Evolutionary conservation across 2,113 vertebrate genomes (phyloP).

Genomic region (Azemiops feae): DNA sequence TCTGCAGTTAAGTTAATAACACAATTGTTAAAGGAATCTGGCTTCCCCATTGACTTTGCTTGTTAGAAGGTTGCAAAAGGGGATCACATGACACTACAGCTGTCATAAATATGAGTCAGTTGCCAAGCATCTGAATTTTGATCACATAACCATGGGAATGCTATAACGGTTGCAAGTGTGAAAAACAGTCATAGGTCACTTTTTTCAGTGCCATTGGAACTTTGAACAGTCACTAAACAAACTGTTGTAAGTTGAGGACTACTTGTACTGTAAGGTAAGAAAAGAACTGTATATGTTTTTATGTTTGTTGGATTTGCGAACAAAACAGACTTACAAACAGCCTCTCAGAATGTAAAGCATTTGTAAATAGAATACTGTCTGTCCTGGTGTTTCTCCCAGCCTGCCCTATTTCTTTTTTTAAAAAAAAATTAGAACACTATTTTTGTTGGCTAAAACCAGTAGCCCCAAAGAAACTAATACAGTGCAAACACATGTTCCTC

Average conservation of each 20-base stretch:
- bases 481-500: conserved; percentile 5
- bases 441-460: not conserved
- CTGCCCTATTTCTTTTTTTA: not conserved
- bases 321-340: not conserved
- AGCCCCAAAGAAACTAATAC: not conserved
- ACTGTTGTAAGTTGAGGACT: not conserved
- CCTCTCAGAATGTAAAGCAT: not conserved
- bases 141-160: not conserved
- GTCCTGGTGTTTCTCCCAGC: not conserved
- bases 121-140: not conserved
- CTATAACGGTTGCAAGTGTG: not conserved
- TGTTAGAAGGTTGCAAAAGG: not conserved
- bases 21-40: not conserved
- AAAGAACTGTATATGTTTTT: not conserved
- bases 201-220: not conserved
- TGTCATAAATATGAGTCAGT: not conserved
- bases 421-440: not conserved
- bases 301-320: not conserved
- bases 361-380: not conserved
- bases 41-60: not conserved
- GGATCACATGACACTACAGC: not conserved
- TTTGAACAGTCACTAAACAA: not conserved
- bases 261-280: not conserved
- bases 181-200: not conserved
- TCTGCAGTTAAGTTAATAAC: not conserved